Conservation (phyloP, 1,140 invertebrate genomes). For the Nebria ingens region DNA sequence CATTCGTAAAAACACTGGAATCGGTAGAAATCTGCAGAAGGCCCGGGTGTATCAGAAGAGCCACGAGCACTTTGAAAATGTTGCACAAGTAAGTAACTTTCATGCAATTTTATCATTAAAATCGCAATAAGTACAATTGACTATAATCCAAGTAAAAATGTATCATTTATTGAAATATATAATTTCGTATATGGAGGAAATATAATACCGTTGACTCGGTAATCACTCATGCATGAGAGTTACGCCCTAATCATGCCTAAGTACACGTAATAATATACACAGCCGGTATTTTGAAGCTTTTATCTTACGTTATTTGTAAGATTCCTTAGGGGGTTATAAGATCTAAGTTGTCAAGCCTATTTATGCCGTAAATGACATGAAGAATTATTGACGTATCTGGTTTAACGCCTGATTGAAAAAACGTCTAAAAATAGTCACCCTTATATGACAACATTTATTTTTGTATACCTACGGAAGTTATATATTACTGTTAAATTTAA, state of each 20-base stretch:
- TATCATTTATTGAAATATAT: too few species aligned
- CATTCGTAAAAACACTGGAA: conserved; percentile 89
- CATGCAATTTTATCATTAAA: too few species aligned
- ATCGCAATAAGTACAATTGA: too few species aligned
- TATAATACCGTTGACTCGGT: too few species aligned
- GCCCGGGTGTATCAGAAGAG: conserved; percentile 93
- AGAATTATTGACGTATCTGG: not conserved
- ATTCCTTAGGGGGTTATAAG: too few species aligned
- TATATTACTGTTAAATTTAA: not conserved
- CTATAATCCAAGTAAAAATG: too few species aligned
- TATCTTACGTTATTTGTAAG: too few species aligned
- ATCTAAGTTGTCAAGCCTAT: conserved; percentile 6
- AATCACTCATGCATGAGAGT: too few species aligned
- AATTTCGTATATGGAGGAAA: too few species aligned
- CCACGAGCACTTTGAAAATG: conserved; percentile 96
- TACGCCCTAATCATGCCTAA: too few species aligned
- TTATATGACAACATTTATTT: conserved; percentile 11
- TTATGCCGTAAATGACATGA: conserved; percentile 6
- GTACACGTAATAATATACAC: too few species aligned
- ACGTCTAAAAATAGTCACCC: not conserved
- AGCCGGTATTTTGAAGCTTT: too few species aligned
- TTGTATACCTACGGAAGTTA: conserved; percentile 11
- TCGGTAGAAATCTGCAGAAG: conserved; percentile 89
- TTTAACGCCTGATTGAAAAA: not conserved
- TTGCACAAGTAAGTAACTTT: conserved; percentile 78